phyloP scores from a whole-genome alignment of 2,888 invertebrate species.

The Onchidella celtica region DNA sequence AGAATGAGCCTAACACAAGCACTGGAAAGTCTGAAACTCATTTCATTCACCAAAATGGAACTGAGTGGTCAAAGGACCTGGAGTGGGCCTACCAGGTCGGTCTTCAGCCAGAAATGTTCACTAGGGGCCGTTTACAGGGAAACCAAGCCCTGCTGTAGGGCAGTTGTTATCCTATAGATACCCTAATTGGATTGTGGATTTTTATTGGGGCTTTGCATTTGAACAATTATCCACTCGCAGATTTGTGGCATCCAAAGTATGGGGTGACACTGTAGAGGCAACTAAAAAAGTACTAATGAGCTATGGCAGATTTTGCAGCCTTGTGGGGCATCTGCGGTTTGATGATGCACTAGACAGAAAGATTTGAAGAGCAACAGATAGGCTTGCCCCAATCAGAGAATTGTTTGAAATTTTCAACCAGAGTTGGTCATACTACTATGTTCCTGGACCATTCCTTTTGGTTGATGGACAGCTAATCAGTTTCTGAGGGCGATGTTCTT shows the following conservation, averaged over 20 bases:
- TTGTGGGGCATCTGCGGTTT: background rate
- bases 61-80: no score
- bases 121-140: no score
- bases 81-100: no score
- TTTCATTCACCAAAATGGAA: no score
- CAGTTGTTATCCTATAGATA: no score
- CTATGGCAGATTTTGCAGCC: background rate
- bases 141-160: no score
- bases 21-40: no score
- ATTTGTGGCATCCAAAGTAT: background rate
- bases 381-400: background rate
- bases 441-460: background rate
- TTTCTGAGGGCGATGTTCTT: background rate
- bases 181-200: background rate
- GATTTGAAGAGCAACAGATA: background rate
- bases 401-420: background rate
- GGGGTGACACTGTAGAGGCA: background rate
- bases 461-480: background rate
- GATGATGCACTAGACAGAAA: background rate
- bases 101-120: no score
- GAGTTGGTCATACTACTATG: background rate
- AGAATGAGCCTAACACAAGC: no score
- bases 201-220: background rate
- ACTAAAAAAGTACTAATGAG: background rate
- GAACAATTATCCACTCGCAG: background rate